Base-by-base conservation (phyloP, 2,888 invertebrate species). In the Lycocerus yunnanus region DNA sequence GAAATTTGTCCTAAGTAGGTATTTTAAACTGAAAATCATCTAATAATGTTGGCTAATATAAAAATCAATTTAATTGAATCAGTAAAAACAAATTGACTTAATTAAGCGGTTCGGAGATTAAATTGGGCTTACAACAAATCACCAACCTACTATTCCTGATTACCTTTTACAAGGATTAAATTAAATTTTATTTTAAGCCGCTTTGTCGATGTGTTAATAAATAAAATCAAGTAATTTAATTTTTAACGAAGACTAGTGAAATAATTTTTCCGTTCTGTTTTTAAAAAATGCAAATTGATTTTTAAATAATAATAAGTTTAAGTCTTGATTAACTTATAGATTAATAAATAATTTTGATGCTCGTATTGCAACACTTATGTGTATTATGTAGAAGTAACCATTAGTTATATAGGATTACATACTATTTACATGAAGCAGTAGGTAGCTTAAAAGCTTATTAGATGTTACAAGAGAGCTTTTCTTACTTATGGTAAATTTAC, bases 41-140 rank as follows among this genome's bases (percentile, higher is more conserved):
- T n/a, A 63, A 65, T 66, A 66, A 73, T 66, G 65, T 27, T 66
- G 18, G 68, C 69, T 69, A 69, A 73, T 69, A 69, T 69, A 69
- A 66, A 68, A 73, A 73, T 73, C 69, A 73, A 73, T 73, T 73
- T 73, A 73, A 73, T 63, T 63, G 20, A 16, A 63, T 73, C 69
- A 66, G 73, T 59, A 69, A 65, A 16, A 69, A 68, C 66, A 73
- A 75, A 72, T 69, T 69, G 74, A 71, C 78, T 77, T 78, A 78
- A 78, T 78, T 78, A 78, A 77, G 76, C 74, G 74, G 78, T 77
- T 74, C 60, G 71, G 58, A 72, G 72, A 72, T 78, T 75, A 78
- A 78, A 78, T 77, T 78, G 78, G 70, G 77, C 78, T 75, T 77
- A 74, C 75, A 78, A 78, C 73, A 74, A 77, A 78, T 77, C 73